phyloP scores from a whole-genome alignment of 2,888 invertebrate species.

The Caenorhabditis afra region DNA sequence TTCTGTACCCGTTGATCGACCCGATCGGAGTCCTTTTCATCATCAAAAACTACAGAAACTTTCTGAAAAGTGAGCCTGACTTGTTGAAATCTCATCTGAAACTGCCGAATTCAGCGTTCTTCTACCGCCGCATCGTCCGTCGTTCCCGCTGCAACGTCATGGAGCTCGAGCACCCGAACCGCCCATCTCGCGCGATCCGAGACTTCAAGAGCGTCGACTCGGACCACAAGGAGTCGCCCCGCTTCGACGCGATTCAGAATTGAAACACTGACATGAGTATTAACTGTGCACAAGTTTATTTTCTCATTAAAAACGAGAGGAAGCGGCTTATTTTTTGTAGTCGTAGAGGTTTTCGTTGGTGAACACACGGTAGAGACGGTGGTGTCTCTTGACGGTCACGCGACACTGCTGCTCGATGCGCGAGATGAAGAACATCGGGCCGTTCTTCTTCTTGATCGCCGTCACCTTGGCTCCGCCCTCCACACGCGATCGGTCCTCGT shows the following conservation, averaged over 20 bases:
- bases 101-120: not conserved
- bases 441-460: constrained; percentile 26
- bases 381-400: constrained; percentile 33
- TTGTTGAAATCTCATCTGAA: not conserved
- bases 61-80: constrained; percentile 36
- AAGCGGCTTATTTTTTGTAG: constrained; percentile 30
- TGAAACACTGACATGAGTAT: not conserved
- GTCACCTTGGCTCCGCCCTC: constrained; percentile 37
- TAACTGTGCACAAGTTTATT: constrained; percentile 28
- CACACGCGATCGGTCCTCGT: constrained; percentile 28
- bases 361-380: constrained; percentile 52
- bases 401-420: constrained; percentile 41
- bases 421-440: constrained; percentile 22
- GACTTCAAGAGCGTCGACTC: not conserved
- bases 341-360: constrained; percentile 53
- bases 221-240: not conserved
- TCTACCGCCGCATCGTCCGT: constrained; percentile 3
- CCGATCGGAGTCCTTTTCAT: constrained; percentile 40
- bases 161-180: not conserved
- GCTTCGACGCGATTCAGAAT: not conserved
- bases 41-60: constrained; percentile 29
- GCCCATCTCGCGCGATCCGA: not conserved
- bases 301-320: constrained; percentile 5
- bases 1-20: constrained; percentile 36
- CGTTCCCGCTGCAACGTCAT: constrained; percentile 5